phyloP scores from a whole-genome alignment of 37 sponge, comb jelly and placozoan genomes.

The Lycopodina hypogea region DNA sequence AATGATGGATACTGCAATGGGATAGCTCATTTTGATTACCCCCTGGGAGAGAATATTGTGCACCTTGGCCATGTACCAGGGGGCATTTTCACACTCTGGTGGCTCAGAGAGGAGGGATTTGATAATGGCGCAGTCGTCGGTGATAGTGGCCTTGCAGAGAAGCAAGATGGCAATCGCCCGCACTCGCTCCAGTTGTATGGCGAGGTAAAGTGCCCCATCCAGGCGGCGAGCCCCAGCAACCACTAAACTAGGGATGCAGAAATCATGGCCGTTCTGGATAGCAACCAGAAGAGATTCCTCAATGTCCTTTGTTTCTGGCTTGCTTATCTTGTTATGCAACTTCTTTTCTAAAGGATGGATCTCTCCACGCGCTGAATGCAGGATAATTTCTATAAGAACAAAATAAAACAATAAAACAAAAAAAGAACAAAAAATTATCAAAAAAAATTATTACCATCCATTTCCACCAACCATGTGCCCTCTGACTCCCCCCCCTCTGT shows the following conservation, averaged over 20 bases:
- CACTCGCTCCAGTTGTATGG: conserved; percentile 67
- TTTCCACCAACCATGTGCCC: background rate
- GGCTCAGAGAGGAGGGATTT: conserved; percentile 76
- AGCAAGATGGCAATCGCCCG: conserved; percentile 70
- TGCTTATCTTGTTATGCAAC: conserved; percentile 3
- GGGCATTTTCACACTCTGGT: conserved; percentile 28
- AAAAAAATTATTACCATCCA: background rate
- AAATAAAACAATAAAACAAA: no score
- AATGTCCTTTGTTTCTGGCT: conserved; percentile 46
- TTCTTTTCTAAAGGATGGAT: conserved; percentile 28
- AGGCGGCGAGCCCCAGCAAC: conserved; percentile 59
- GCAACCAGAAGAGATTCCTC: conserved; percentile 68
- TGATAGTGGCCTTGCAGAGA: conserved; percentile 72
- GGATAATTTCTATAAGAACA: conserved; percentile 39
- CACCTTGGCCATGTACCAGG: conserved; percentile 69
- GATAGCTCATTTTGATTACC: conserved; percentile 51
- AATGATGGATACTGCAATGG: conserved; percentile 72
- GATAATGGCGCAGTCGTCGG: conserved; percentile 40
- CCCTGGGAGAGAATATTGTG: conserved; percentile 48
- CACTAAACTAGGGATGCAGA: conserved; percentile 41
- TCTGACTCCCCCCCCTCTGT: no score
- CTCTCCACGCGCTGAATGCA: conserved; percentile 13
- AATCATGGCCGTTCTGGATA: conserved; percentile 43
- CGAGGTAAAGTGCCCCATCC: conserved; percentile 67
- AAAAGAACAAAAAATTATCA: conserved; percentile 1